phyloP scores from a whole-genome alignment of 2,888 invertebrate species.

The Teleogryllus oceanicus region DNA sequence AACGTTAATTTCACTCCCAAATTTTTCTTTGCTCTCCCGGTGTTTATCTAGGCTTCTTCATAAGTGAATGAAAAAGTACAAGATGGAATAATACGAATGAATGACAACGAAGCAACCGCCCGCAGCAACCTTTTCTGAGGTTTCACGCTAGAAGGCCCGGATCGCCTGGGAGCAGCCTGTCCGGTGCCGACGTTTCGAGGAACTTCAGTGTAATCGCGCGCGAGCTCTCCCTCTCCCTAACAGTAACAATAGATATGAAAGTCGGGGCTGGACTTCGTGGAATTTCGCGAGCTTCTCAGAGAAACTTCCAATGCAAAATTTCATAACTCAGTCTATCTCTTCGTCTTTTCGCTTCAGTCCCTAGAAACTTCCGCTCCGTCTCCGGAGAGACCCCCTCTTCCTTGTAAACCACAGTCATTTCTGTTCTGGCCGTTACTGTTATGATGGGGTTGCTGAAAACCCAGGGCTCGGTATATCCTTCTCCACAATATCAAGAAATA shows the following conservation, averaged over 20 bases:
- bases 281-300: neutral
- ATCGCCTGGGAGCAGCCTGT: neutral
- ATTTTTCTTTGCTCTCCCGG: no score
- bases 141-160: no score
- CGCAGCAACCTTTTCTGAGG: no score
- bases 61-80: no score
- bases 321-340: conserved; percentile 2
- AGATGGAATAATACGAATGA: no score
- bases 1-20: neutral
- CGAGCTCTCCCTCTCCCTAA: neutral
- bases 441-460: conserved; percentile 4
- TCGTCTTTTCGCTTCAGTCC: neutral
- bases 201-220: neutral
- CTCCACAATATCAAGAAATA: conserved; percentile 18
- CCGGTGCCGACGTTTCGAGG: neutral
- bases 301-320: conserved; percentile 9
- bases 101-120: no score
- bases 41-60: no score
- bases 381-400: neutral
- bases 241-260: neutral
- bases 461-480: neutral
- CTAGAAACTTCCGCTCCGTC: neutral
- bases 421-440: conserved; percentile 10
- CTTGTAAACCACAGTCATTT: conserved; percentile 18
- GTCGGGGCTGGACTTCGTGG: neutral